Base-by-base conservation (phyloP, 2,797 vertebrate genomes). In the Smutsia gigantea region DNA sequence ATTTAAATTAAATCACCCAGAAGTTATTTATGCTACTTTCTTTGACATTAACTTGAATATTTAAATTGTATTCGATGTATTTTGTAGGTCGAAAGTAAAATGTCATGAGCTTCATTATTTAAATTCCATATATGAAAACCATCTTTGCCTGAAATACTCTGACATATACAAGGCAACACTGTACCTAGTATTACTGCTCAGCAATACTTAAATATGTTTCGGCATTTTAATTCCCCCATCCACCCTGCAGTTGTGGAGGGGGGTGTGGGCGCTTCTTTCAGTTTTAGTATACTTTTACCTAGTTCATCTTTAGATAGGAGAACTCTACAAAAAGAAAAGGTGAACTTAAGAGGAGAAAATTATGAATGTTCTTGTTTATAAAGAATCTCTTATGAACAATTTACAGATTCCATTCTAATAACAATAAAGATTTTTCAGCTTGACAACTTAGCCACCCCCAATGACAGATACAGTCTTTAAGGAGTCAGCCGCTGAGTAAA, bases 61-160 rank as follows among this genome's bases (percentile, higher is more conserved):
- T 95, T 97, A 90, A 96, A 95, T 94, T 85, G 49, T 75, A 89
- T 51, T 39, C 64, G 90, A 66, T 71, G n/a, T 63, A 87, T 74
- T 64, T 92, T 86, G 25, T 71, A 96, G 63, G 84, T 88, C 95
- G 95, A 93, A 96, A 74, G 55, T 75, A 97, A 96, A 96, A 94
- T 97, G 84, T 49, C 92, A 90, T 29, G 34, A 96, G 85, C 39
- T 71, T 96, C 82, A 83, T 96, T 95, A 96, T 93, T 97, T 94
- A 97, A 96, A 96, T 94, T 69, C 53, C 61, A 37, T 25, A 77
- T 55, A 63, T 61, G 46, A 92, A 96, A 93, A 84, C 49, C 61
- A 85, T 39, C 69, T 81, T 93, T 83, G 19, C 31, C 87, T 92
- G 68, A 95, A 92, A 88, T 93, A 92, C 66, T 87, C 46, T 96